Percentiles rank a stretch among this genome's conserved stretches.
Conservation (phyloP, 2,797 vertebrate genomes). For the Neosilurus hyrtlii region DNA sequence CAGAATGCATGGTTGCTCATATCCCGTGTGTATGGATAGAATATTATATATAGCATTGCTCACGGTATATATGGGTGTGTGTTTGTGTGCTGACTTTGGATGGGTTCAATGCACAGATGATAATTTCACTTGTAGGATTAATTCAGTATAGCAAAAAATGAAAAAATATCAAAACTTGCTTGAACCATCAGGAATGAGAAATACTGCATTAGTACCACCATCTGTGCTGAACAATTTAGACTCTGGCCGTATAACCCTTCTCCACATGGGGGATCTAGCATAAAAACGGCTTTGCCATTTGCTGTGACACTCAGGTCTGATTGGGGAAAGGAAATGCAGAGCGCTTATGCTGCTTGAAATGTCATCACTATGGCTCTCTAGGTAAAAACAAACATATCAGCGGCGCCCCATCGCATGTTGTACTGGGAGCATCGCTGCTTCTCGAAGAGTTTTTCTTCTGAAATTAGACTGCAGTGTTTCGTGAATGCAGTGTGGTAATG, state of each 20-base stretch:
- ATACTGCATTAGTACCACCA: not conserved
- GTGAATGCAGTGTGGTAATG: not conserved
- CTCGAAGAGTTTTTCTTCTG: not conserved
- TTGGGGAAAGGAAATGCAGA: not conserved
- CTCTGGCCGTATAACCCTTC: not conserved
- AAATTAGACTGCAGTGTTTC: not conserved
- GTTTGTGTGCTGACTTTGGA: too few relatives aligned
- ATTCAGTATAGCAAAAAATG: too few relatives aligned
- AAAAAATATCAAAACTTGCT: too few relatives aligned
- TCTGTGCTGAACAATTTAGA: not conserved
- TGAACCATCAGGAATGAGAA: not conserved
- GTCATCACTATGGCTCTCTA: not conserved
- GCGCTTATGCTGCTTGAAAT: not conserved
- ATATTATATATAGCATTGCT: too few relatives aligned
- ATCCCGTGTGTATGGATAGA: too few relatives aligned
- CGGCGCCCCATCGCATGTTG: not conserved
- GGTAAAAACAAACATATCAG: not conserved
- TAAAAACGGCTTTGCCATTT: not conserved
- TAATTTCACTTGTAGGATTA: too few relatives aligned
- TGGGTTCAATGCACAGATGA: too few relatives aligned
- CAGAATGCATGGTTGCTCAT: too few relatives aligned
- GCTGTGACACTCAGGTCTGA: not conserved
- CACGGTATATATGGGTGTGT: too few relatives aligned
- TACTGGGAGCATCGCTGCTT: not conserved
- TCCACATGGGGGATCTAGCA: constrained; percentile 1